phyloP scores from a whole-genome alignment of 2,888 invertebrate species.

The Aporophyla nigra region DNA sequence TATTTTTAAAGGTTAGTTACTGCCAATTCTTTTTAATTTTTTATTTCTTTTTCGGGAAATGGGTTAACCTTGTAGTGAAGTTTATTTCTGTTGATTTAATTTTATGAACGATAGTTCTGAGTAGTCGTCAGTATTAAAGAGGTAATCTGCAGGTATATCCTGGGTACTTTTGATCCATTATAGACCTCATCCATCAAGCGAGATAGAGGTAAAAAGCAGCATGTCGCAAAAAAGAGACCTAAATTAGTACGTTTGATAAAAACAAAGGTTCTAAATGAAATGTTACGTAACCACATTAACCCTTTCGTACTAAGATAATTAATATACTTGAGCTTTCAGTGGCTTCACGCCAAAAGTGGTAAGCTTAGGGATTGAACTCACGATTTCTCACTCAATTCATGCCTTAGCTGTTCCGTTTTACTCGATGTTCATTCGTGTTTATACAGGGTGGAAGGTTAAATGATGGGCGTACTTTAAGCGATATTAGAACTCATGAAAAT shows the following conservation, averaged over 20 bases:
- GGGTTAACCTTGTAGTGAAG: too few species aligned
- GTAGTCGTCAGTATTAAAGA: too few species aligned
- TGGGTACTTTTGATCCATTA: too few species aligned
- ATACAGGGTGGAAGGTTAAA: not conserved
- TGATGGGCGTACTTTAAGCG: too few species aligned
- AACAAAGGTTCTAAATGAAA: not conserved
- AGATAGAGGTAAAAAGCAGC: too few species aligned
- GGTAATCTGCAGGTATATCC: too few species aligned
- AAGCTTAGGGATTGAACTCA: not conserved
- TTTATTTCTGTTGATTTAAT: too few species aligned
- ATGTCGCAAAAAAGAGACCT: not conserved
- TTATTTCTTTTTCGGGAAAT: too few species aligned
- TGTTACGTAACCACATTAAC: not conserved
- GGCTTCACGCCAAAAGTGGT: slow-evolving; percentile 1
- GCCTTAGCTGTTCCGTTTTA: not conserved
- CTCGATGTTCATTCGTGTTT: not conserved
- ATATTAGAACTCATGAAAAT: not conserved
- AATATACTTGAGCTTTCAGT: not conserved
- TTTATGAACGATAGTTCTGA: too few species aligned
- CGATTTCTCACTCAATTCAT: slow-evolving; percentile 1
- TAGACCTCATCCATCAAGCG: too few species aligned
- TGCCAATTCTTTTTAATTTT: too few species aligned
- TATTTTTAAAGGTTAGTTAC: too few species aligned
- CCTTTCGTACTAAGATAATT: not conserved
- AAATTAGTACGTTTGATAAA: not conserved